Percentiles rank a stretch among this genome's conserved stretches.
Conservation (phyloP, 2,888 invertebrate genomes). For the Cremastobaeus sp. region DNA sequence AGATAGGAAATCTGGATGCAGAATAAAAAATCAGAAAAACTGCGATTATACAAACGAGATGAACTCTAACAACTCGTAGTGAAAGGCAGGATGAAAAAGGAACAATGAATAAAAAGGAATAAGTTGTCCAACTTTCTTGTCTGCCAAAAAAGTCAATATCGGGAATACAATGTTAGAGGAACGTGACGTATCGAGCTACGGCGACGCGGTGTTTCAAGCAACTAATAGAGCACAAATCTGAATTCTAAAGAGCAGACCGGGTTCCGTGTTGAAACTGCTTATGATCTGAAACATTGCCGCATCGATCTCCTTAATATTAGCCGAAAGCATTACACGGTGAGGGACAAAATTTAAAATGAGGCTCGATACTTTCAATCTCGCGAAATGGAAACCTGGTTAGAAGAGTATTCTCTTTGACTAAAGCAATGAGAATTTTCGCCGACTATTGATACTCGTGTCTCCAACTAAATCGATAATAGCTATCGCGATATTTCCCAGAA, state of each 20-base stretch:
- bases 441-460: background rate
- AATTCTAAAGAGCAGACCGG: conserved; percentile 66
- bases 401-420: background rate
- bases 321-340: conserved; percentile 26
- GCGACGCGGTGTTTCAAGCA: conserved; percentile 63
- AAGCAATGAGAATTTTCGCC: no score
- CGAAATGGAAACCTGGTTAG: conserved; percentile 2
- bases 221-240: conserved; percentile 68
- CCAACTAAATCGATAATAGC: background rate
- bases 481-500: background rate
- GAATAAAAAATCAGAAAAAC: no score
- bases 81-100: no score
- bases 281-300: conserved; percentile 56
- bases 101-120: background rate
- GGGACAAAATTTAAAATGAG: conserved; percentile 13
- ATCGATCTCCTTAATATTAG: conserved; percentile 65
- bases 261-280: conserved; percentile 63
- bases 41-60: no score
- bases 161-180: conserved; percentile 48
- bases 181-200: conserved; percentile 58
- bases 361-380: conserved; percentile 17
- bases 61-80: no score
- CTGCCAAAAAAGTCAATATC: conserved; percentile 41
- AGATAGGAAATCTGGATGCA: no score
- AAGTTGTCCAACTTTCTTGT: conserved; percentile 17